Conservation (phyloP, 2,888 invertebrate genomes). For the Tipula helvola region DNA sequence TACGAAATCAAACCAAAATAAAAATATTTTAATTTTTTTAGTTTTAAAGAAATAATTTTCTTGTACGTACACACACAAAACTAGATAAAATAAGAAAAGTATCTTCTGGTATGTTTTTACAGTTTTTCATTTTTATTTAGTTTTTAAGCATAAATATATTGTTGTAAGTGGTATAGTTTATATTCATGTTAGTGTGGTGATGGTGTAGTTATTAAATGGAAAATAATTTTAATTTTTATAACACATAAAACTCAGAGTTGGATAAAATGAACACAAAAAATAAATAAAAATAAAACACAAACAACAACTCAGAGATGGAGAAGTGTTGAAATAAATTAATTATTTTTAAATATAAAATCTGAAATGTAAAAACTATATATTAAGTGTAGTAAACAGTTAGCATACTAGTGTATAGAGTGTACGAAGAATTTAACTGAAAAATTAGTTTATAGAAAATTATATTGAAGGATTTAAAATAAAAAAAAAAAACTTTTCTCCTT, state of each 20-base stretch:
- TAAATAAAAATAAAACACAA: neutral
- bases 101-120: neutral
- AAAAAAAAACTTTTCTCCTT: neutral
- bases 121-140: neutral
- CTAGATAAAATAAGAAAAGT: neutral
- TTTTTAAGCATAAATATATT: neutral
- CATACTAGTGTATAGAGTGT: neutral
- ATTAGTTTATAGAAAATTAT: neutral
- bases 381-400: neutral
- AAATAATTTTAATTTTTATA: neutral
- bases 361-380: neutral
- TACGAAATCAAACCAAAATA: neutral
- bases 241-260: neutral
- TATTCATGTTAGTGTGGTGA: neutral
- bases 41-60: neutral
- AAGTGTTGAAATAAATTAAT: neutral
- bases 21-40: neutral
- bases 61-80: neutral
- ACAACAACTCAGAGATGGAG: neutral
- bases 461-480: neutral
- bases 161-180: neutral
- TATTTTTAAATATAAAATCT: neutral
- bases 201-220: neutral
- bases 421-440: neutral
- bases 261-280: neutral